Evolutionary conservation across 2,113 vertebrate species (phyloP).

Genomic region (Apodemus speciosus): DNA sequence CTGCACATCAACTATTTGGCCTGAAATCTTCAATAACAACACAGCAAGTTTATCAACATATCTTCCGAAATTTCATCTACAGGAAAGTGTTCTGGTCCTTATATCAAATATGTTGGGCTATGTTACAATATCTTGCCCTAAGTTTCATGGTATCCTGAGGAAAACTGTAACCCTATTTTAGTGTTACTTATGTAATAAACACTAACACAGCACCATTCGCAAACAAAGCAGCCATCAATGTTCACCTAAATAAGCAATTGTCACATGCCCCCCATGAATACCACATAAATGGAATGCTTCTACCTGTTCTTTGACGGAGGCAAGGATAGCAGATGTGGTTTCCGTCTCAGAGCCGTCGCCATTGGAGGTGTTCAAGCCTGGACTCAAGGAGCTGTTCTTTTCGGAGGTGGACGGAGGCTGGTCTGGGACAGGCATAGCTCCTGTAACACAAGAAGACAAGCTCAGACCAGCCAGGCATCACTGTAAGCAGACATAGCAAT

Average conservation of each 20-base stretch:
- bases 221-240: not conserved
- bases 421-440: conserved; percentile 98
- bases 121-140: not conserved
- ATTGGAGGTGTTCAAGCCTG: conserved; percentile 93
- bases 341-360: conserved; percentile 95
- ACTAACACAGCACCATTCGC: not conserved
- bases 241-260: not conserved
- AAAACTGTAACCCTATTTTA: not conserved
- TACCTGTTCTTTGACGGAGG: conserved; percentile 99
- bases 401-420: conserved; percentile 93
- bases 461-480: not conserved
- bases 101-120: not conserved
- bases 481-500: not conserved
- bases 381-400: conserved; percentile 93
- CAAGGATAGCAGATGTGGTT: conserved; percentile 96
- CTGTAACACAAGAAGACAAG: conserved; percentile 75
- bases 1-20: not conserved
- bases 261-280: not conserved
- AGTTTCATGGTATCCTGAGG: not conserved
- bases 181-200: not conserved
- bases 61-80: not conserved
- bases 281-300: not conserved
- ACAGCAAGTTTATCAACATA: not conserved
- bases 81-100: not conserved
- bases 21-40: not conserved